Base-by-base conservation (phyloP, 64 coral and sea anemone genomes). In the Platygyra sinensis region DNA sequence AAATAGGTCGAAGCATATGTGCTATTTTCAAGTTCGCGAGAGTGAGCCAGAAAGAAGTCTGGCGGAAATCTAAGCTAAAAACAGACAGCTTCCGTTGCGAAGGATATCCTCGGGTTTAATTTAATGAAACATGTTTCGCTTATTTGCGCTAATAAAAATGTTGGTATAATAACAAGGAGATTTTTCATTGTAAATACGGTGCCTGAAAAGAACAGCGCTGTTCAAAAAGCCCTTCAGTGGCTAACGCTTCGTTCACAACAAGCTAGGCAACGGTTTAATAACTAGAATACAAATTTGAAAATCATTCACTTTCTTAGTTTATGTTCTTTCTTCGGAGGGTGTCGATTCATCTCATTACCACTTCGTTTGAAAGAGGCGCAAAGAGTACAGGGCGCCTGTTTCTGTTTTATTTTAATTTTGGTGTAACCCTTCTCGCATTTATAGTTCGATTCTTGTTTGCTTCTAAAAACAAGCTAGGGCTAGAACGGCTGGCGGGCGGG, bases 151-250 rank as follows among this genome's bases (percentile, higher is more conserved):
- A 51, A 85, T 71, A 71, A 71, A 85, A 39, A 4, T 51, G 36
- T 85, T 85, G 36, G 28, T 22, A 64, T 36, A 85, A 71, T 85
- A 30, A 51, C 5, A 14, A 30, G 2, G 13, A 28, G 24, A 51
- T 85, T 71, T 85, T 18, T 5, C 46, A 28, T 25, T 52, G 62
- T 85, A 71, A 85, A 85, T 85, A 85, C 39, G 39, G 60, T 5
- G 22, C 33, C 42, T 65, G 24, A 67, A 36, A 57, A 13, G 63
- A 85, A 72, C 0, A 50, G 33, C 24, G 36, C 16, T 72, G 31
- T 72, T 69, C 62, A 85, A 69, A 85, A 69, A 83, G 5, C 1
- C 9, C 33, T 72, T 28, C 38, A 69, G 8, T 27, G 22, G 24
- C 65, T 69, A 69, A 69, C 10, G 3, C n/a, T 69, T 11, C n/a